A percentile compares a stretch with the other conserved stretches of the same genome.
Conservation (phyloP, 1,140 invertebrate genomes). For the Berghia stephanieae region DNA sequence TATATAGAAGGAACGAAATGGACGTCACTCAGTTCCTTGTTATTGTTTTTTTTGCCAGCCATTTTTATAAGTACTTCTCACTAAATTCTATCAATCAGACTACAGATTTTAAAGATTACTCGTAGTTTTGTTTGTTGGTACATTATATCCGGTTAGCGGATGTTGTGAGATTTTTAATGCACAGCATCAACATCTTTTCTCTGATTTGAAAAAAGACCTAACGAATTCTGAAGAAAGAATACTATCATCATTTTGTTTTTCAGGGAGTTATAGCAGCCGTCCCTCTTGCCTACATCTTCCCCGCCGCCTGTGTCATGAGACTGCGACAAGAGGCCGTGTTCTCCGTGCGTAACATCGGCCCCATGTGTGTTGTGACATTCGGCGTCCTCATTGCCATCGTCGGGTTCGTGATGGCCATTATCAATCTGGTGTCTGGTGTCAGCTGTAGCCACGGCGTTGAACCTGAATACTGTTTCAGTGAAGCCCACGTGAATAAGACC, state of each 20-base stretch:
- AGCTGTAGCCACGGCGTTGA: conserved; percentile 75
- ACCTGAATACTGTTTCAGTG: conserved; percentile 69
- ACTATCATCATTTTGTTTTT: conserved; percentile 36
- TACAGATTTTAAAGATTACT: too few species aligned
- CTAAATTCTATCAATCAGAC: too few species aligned
- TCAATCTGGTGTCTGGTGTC: conserved; percentile 68
- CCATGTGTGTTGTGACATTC: conserved; percentile 77
- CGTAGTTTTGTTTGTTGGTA: too few species aligned
- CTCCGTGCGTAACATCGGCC: conserved; percentile 78
- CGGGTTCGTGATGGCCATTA: conserved; percentile 72
- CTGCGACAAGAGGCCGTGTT: conserved; percentile 78
- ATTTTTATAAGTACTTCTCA: too few species aligned
- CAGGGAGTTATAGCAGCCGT: conserved; percentile 86
- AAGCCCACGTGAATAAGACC: background rate
- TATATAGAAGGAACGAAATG: too few species aligned
- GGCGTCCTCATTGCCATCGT: conserved; percentile 77
- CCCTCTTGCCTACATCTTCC: conserved; percentile 85
- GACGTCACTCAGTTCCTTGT: too few species aligned
- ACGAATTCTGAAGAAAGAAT: too few species aligned
- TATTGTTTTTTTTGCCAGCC: too few species aligned
- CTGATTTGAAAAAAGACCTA: too few species aligned
- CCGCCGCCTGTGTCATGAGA: conserved; percentile 82
- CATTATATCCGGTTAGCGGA: too few species aligned
- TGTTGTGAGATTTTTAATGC: too few species aligned
- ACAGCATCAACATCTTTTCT: too few species aligned